Evolutionary conservation across 1,140 invertebrate species (phyloP).

Genomic region (Scylla paramamosain): DNA sequence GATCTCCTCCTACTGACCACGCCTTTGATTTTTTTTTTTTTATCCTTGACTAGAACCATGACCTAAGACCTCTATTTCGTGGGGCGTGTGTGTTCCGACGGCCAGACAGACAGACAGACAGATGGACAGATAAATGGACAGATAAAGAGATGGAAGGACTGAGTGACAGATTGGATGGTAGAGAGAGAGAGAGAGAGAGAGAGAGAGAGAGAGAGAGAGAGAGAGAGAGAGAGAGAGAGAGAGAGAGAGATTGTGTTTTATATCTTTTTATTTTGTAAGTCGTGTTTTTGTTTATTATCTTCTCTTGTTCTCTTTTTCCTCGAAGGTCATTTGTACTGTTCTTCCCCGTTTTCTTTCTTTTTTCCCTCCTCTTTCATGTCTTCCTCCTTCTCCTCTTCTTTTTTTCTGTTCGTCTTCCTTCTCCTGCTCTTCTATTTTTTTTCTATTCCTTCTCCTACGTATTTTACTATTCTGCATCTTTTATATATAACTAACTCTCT

Average conservation of each 20-base stretch:
- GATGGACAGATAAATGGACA: not conserved
- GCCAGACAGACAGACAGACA: not conserved
- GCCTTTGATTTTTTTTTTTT: not conserved
- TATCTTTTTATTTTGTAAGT: not conserved
- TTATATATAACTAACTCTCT: too few relatives aligned
- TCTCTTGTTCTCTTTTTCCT: too few relatives aligned
- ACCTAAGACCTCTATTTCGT: not conserved
- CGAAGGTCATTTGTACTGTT: too few relatives aligned
- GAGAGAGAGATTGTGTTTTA: not conserved
- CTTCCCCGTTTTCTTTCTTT: too few relatives aligned
- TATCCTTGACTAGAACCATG: not conserved
- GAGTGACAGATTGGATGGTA: not conserved
- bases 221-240: not conserved
- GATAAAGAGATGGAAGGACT: not conserved
- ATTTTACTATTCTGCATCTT: too few relatives aligned
- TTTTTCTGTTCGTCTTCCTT: too few relatives aligned
- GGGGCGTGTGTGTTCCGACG: not conserved
- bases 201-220: not conserved
- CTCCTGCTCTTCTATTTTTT: too few relatives aligned
- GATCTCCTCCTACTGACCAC: not conserved
- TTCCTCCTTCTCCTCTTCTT: too few relatives aligned
- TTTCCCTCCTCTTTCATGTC: too few relatives aligned
- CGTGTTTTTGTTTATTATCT: too few relatives aligned
- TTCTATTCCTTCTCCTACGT: too few relatives aligned
- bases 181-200: not conserved